Base-by-base conservation (phyloP, 2,797 vertebrate genomes). In the Thunnus albacares region DNA sequence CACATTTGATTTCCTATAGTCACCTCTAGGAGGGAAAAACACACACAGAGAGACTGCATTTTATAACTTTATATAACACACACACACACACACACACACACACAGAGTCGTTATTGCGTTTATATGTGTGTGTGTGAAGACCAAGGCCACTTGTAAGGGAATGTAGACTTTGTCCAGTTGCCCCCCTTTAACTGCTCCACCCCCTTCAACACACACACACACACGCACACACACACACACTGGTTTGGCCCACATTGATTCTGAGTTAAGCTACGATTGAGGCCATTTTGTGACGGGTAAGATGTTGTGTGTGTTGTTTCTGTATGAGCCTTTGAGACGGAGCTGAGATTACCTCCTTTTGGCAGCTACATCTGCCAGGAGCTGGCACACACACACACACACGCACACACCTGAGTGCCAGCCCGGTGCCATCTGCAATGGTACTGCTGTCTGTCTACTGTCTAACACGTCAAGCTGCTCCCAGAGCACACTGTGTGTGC, bases 151-250 rank as follows among this genome's bases (percentile, higher is more conserved):
- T 86, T 79, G 76, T 83, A 87, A 85, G 91, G 86, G 91, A 96
- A 90, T 93, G 89, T 90, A 96, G 95, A 96, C 95, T 96, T 96
- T 95, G 95, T 89, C 87, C 95, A 90, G 82, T 85, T 89, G 83
- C 64, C 92, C 92, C 92, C 88, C 77, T 88, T 84, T 78, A 55
- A 88, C 79, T 47, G 67, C 65, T 87, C 88, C 89, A 87, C 87
- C 88, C 85, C 87, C 83, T 58, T 71, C 24, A 55, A 51, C 68
- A 77, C 77, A 79, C 84, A 80, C 82, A 86, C 66, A 59, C 65
- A 60, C 53, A 51, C 51, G 51, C 65, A 79, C 86, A 80, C 79
- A 83, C 72, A 55, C 58, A 71, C 59, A 84, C 85, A 82, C 52
- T 12, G 43, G 43, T 83, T 80, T 83, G 71, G 38, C 63, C 69